These are phyloP conservation scores for Mola mola DNA, from an alignment of 2,113 vertebrate genomes.

Conservation along the genomic window DNA sequence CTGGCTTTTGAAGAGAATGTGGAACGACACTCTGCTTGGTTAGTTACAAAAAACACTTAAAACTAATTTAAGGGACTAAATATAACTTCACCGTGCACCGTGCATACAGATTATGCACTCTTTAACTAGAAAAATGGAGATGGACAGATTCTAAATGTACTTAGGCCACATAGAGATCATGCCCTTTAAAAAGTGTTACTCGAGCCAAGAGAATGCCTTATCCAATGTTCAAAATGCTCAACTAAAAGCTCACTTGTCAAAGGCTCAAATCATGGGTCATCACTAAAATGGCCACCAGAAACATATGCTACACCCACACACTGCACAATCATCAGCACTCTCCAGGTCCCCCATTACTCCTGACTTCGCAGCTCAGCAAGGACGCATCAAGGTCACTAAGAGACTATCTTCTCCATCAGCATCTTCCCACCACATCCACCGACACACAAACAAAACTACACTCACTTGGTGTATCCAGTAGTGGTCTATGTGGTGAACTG, in stretches of 20 bases:
- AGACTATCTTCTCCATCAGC: slow-evolving; percentile 69
- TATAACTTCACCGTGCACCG: neutral
- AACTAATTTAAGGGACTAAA: neutral
- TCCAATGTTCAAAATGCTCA: neutral
- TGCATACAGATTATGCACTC: neutral
- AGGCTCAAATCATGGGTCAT: slow-evolving; percentile 17
- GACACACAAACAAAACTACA: slow-evolving; percentile 23
- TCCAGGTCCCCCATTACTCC: slow-evolving; percentile 22
- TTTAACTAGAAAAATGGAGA: neutral
- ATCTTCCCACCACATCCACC: slow-evolving; percentile 44
- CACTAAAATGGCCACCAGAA: neutral
- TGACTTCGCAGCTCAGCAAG: slow-evolving; percentile 72
- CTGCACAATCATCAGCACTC: slow-evolving; percentile 36
- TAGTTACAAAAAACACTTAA: neutral
- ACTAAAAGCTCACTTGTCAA: slow-evolving; percentile 16
- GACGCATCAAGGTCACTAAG: slow-evolving; percentile 63
- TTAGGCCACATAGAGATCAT: neutral
- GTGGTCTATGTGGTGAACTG: neutral
- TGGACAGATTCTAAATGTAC: neutral
- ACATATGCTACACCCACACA: neutral
- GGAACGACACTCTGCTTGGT: neutral
- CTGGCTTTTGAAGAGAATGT: neutral
- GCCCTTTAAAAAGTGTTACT: neutral
- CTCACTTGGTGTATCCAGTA: neutral
- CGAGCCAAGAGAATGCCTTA: neutral